Evolutionary conservation across 2,888 invertebrate genomes (phyloP).

Genomic region (Nemoura dubitans): DNA sequence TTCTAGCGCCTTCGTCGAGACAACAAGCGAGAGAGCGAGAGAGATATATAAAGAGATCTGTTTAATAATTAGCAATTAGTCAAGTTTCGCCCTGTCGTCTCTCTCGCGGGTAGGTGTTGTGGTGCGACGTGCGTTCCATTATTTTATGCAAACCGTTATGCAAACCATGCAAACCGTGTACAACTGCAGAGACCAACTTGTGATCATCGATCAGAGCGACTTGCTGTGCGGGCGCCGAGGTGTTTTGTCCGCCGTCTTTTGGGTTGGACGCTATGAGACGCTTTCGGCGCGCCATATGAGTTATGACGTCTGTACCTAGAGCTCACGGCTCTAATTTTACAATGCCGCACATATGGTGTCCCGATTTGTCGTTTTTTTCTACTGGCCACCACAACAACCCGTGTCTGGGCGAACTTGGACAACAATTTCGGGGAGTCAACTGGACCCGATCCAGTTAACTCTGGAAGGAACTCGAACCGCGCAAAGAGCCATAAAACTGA

Average conservation of each 20-base stretch:
- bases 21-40: neutral
- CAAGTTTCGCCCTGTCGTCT: neutral
- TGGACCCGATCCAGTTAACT: neutral
- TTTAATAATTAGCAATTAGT: slow-evolving; percentile 7
- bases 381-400: neutral
- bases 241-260: neutral
- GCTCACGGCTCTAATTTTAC: neutral
- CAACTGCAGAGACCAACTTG: neutral
- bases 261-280: neutral
- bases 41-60: neutral
- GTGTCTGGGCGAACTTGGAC: neutral
- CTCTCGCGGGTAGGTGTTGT: neutral
- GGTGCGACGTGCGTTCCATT: neutral
- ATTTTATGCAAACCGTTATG: too few species aligned
- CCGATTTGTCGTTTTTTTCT: neutral
- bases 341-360: neutral
- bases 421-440: neutral
- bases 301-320: neutral
- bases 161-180: too few species aligned
- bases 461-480: neutral
- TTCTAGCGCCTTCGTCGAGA: neutral
- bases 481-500: too few species aligned
- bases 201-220: neutral
- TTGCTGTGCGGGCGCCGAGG: neutral
- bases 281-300: neutral